Percentiles rank a stretch among this genome's conserved stretches.
Evolutionary conservation across 2,113 vertebrate species (phyloP).

Genomic region (Xerus inauris): DNA sequence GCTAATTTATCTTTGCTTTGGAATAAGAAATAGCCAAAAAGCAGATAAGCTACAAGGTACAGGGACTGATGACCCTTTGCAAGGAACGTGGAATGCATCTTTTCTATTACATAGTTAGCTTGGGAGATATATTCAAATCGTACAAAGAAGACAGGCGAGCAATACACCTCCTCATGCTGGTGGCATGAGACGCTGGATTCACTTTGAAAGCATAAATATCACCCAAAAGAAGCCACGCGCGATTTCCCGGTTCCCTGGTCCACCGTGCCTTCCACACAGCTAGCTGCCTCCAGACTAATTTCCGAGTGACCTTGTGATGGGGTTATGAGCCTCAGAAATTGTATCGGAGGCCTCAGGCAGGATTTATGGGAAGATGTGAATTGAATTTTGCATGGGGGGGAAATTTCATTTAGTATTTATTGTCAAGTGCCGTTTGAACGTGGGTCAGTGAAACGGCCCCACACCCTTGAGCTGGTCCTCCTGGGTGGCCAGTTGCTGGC

Average conservation of each 20-base stretch:
- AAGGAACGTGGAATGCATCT: background rate
- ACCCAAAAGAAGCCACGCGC: background rate
- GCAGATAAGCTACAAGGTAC: fast-evolving
- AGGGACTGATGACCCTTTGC: too few species aligned
- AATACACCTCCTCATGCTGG: too few species aligned
- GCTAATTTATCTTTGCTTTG: background rate
- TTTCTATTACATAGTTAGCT: background rate
- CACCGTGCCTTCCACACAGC: background rate
- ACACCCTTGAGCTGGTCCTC: background rate
- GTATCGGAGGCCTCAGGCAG: background rate
- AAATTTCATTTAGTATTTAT: constrained; percentile 42
- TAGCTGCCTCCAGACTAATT: constrained; percentile 30
- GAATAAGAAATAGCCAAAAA: background rate
- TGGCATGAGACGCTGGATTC: background rate
- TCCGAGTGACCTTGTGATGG: constrained; percentile 51
- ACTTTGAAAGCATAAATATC: background rate
- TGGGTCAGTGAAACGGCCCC: background rate
- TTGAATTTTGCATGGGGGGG: constrained; percentile 71
- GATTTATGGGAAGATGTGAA: constrained; percentile 51
- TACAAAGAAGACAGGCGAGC: background rate
- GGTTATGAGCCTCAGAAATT: constrained; percentile 60
- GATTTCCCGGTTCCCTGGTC: background rate
- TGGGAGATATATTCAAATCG: background rate
- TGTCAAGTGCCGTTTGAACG: background rate
- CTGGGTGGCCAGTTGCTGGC: fast-evolving